These are phyloP conservation scores for Pheosia gnoma DNA, from an alignment of 2,888 invertebrate species.

Conservation along the genomic window DNA sequence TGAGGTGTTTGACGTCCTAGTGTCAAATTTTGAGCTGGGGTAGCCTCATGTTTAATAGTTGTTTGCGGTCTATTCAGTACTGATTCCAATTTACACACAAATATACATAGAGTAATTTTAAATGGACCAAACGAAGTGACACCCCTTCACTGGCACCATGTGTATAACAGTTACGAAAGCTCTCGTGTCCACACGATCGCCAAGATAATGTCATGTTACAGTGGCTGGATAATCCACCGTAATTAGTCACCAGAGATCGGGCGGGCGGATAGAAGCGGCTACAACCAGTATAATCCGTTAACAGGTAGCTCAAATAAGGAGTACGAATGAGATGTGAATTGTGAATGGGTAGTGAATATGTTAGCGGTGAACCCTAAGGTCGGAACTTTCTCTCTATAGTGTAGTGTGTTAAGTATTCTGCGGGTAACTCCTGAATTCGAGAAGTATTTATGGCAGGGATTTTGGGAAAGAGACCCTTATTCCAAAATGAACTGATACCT, in stretches of 20 bases:
- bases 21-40: no score
- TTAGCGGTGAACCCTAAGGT: neutral
- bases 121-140: no score
- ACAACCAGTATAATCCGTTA: constrained; percentile 33
- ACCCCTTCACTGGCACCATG: neutral
- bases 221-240: constrained; percentile 31
- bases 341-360: neutral
- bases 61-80: no score
- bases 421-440: no score
- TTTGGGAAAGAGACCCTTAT: no score
- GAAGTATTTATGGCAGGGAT: no score
- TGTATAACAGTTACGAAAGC: constrained; percentile 20
- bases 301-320: constrained; percentile 29
- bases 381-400: no score
- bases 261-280: constrained; percentile 31
- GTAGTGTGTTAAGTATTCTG: neutral
- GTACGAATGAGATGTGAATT: constrained; percentile 1
- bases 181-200: constrained; percentile 13
- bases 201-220: constrained; percentile 13
- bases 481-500: no score
- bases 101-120: neutral
- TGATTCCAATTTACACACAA: neutral
- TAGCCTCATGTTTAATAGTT: no score
- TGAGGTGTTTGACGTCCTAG: no score
- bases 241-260: constrained; percentile 36